Evolutionary conservation across 2,113 vertebrate genomes (phyloP).

Genomic region (Tor tambroides): DNA sequence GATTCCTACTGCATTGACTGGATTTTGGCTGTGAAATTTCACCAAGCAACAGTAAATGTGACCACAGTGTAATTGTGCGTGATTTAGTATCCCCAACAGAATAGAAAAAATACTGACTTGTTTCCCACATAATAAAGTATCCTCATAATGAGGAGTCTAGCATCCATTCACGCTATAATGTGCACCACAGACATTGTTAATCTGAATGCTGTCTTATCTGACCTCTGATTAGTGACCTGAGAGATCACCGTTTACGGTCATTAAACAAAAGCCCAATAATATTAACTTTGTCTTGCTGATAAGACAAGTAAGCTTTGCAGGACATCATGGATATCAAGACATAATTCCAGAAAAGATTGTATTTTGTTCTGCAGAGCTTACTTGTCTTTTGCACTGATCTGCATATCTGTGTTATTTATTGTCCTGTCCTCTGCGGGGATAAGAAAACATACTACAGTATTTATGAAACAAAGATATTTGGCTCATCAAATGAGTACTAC

Average conservation of each 20-base stretch:
- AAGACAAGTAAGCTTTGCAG: not conserved
- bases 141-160: not conserved
- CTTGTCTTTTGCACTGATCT: slow-evolving; percentile 33
- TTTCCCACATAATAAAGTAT: not conserved
- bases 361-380: too few relatives aligned
- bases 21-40: too few relatives aligned
- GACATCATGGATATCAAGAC: slow-evolving; percentile 47
- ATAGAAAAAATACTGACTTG: not conserved
- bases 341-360: slow-evolving; percentile 30
- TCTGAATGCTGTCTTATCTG: not conserved
- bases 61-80: not conserved
- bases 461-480: slow-evolving; percentile 61
- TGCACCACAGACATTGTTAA: not conserved
- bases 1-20: too few relatives aligned
- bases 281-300: not conserved
- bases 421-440: slow-evolving; percentile 55
- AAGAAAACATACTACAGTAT: slow-evolving; percentile 37
- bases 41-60: not conserved
- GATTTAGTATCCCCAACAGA: not conserved
- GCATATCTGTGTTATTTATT: slow-evolving; percentile 36
- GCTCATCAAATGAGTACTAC: not conserved
- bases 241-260: not conserved
- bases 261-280: not conserved
- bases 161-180: not conserved
- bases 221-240: not conserved